Conservation (phyloP, 2,888 invertebrate species). For the Morpho achilles region DNA sequence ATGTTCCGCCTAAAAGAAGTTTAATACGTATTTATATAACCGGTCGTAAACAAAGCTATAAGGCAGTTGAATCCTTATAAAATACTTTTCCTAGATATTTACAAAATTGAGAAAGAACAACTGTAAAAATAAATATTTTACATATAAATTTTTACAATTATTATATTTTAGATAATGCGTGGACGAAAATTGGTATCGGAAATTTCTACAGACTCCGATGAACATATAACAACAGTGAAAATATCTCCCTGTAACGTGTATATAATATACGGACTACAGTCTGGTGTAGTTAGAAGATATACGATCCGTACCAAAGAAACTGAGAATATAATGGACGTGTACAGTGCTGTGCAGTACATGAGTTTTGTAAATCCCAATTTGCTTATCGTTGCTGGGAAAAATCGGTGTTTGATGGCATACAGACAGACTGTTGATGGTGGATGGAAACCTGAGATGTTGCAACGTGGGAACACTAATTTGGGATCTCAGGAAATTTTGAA, state of each 20-base stretch:
- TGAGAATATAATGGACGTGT: slow-evolving; percentile 56
- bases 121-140: no score
- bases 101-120: no score
- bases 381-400: slow-evolving; percentile 62
- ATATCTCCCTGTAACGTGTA: slow-evolving; percentile 73
- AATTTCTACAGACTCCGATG: slow-evolving; percentile 58
- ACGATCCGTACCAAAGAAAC: slow-evolving; percentile 54
- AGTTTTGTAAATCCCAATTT: slow-evolving; percentile 53
- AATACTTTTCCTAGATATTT: no score
- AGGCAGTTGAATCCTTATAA: no score
- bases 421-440: slow-evolving; percentile 38
- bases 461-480: slow-evolving; percentile 53
- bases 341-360: slow-evolving; percentile 61
- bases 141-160: background rate
- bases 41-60: no score
- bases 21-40: no score
- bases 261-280: slow-evolving; percentile 68
- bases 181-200: slow-evolving; percentile 65
- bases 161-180: slow-evolving; percentile 55
- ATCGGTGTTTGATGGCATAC: slow-evolving; percentile 64
- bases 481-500: slow-evolving; percentile 71
- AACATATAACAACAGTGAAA: slow-evolving; percentile 63
- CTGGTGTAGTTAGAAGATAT: slow-evolving; percentile 63
- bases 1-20: no score
- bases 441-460: slow-evolving; percentile 65